Evolutionary conservation across 2,797 vertebrate genomes (phyloP).

Genomic region (Phrynocephalus forsythii): DNA sequence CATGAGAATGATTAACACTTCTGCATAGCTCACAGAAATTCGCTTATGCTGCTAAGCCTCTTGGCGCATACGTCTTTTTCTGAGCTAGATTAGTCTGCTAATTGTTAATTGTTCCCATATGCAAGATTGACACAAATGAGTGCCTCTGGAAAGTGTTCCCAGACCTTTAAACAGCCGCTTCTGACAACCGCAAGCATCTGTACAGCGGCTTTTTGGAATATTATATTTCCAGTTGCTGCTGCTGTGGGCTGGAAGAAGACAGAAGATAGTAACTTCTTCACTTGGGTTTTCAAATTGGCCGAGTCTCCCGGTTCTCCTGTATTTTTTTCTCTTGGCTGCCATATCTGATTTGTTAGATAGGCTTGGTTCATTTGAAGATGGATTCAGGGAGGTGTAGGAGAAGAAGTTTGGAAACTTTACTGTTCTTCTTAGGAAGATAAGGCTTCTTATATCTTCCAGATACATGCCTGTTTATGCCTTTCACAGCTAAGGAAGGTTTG

Average conservation of each 20-base stretch:
- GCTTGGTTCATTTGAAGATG: background rate
- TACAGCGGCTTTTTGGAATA: background rate
- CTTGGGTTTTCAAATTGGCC: background rate
- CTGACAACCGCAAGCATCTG: background rate
- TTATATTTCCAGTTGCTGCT: background rate
- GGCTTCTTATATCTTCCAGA: background rate
- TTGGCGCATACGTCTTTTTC: background rate
- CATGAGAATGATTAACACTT: background rate
- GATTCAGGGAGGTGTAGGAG: background rate
- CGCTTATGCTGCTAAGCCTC: background rate
- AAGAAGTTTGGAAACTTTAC: background rate
- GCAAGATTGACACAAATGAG: background rate
- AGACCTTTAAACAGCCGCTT: background rate
- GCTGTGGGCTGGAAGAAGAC: background rate
- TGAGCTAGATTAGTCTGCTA: background rate
- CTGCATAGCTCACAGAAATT: conserved; percentile 3
- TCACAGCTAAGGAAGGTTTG: background rate
- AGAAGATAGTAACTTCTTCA: background rate
- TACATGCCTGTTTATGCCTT: background rate
- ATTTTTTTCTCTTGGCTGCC: background rate
- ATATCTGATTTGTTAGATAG: background rate
- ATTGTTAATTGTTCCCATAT: conserved; percentile 21
- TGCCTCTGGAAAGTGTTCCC: background rate
- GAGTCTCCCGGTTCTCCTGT: background rate
- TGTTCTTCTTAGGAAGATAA: background rate